These are phyloP conservation scores for Pseudochaenichthys georgianus DNA, from an alignment of 2,797 vertebrate species.

Conservation along the genomic window DNA sequence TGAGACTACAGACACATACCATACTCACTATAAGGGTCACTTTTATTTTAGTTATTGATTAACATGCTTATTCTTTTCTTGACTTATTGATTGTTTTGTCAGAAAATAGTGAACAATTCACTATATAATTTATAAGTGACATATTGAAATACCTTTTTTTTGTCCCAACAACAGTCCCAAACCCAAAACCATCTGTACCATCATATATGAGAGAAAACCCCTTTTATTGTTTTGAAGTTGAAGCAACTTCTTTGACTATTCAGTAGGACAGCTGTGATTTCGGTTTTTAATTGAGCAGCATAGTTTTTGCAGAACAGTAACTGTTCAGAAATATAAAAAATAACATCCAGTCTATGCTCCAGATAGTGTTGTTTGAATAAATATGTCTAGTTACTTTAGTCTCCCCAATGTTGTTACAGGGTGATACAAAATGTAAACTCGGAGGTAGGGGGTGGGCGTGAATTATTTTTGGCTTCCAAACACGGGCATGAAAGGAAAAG, in stretches of 20 bases:
- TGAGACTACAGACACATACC: conserved; percentile 7
- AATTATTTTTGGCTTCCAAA: conserved; percentile 8
- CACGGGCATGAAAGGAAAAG: neutral
- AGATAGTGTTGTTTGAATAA: neutral
- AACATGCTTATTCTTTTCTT: neutral
- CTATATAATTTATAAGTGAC: neutral
- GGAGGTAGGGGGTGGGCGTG: neutral
- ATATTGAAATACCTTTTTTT: neutral
- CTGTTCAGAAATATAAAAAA: neutral
- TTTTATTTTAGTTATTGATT: neutral
- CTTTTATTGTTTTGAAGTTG: neutral
- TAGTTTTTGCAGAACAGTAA: neutral
- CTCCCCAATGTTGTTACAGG: neutral
- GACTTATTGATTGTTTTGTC: neutral
- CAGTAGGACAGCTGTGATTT: neutral
- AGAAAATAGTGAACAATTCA: neutral
- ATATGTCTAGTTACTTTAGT: conserved; percentile 8
- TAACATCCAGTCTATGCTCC: neutral
- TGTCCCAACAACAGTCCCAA: no score
- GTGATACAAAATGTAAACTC: neutral
- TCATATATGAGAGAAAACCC: no score
- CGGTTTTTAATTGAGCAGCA: neutral
- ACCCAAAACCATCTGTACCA: no score
- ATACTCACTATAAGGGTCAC: no score
- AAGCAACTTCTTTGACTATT: neutral